These are phyloP conservation scores for Chlorodrepanis virens DNA, from an alignment of 2,113 vertebrate genomes.

Conservation along the genomic window DNA sequence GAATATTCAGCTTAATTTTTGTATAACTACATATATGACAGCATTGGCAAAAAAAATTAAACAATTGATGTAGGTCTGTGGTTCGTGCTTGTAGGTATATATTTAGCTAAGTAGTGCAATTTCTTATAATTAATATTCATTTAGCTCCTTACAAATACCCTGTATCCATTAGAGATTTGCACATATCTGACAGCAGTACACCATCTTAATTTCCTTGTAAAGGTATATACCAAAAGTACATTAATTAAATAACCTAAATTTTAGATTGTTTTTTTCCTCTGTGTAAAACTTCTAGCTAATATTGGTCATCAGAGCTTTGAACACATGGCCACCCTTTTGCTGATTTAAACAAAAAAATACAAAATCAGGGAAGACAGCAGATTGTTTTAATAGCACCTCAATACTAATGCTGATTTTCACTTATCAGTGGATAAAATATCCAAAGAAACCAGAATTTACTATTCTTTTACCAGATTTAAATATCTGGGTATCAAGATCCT, in stretches of 20 bases:
- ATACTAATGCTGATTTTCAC: background rate
- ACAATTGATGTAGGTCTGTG: background rate
- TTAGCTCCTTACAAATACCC: background rate
- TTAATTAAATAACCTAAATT: background rate
- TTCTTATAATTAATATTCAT: constrained; percentile 8
- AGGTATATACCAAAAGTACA: background rate
- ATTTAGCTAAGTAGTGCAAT: background rate
- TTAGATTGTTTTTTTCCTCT: background rate
- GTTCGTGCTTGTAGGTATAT: background rate
- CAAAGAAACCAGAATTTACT: background rate
- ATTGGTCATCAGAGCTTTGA: background rate
- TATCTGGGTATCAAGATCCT: background rate
- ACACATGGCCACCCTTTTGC: background rate
- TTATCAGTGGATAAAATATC: background rate
- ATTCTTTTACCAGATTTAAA: background rate
- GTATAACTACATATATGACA: background rate
- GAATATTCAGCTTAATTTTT: background rate
- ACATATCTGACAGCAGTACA: background rate
- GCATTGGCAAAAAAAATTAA: background rate
- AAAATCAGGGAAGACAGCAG: background rate
- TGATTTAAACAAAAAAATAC: background rate
- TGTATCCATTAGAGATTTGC: background rate
- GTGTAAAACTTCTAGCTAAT: background rate
- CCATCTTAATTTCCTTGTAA: background rate
- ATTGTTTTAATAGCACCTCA: background rate